Percentiles rank a stretch among this genome's conserved stretches.
phyloP scores from a whole-genome alignment of 1,140 invertebrate genomes.

The Zophobas atratus region DNA sequence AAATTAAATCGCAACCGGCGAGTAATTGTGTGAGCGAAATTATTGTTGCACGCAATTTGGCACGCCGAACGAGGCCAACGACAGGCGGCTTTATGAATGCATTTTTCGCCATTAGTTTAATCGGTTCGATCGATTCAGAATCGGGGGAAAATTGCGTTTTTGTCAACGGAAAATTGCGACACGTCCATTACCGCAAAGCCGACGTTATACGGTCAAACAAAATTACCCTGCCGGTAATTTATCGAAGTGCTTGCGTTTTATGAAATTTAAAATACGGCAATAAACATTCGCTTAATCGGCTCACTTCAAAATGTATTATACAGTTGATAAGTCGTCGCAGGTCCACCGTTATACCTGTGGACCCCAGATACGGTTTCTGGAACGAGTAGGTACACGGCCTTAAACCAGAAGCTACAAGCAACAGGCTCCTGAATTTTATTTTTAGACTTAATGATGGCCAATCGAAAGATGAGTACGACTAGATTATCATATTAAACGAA shows the following conservation, averaged over 20 bases:
- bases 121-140: slow-evolving; percentile 12
- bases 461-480: no score
- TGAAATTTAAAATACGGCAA: slow-evolving; percentile 46
- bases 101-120: slow-evolving; percentile 39
- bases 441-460: no score
- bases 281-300: slow-evolving; percentile 46
- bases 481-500: no score
- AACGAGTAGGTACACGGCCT: not conserved
- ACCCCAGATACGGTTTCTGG: not conserved
- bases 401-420: no score
- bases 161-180: slow-evolving; percentile 18
- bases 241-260: slow-evolving; percentile 27
- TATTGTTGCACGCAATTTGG: slow-evolving; percentile 27
- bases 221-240: slow-evolving; percentile 19
- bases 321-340: slow-evolving; percentile 14
- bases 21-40: slow-evolving; percentile 40
- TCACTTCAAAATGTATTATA: slow-evolving; percentile 29
- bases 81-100: slow-evolving; percentile 26
- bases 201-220: slow-evolving; percentile 14
- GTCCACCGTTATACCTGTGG: not conserved
- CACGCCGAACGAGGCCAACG: slow-evolving; percentile 24
- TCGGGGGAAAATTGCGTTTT: slow-evolving; percentile 18
- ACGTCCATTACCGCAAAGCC: slow-evolving; percentile 22
- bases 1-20: slow-evolving; percentile 42
- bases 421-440: no score